These are phyloP conservation scores for Bruchidius siliquastri DNA, from an alignment of 2,888 invertebrate species.

Conservation along the genomic window DNA sequence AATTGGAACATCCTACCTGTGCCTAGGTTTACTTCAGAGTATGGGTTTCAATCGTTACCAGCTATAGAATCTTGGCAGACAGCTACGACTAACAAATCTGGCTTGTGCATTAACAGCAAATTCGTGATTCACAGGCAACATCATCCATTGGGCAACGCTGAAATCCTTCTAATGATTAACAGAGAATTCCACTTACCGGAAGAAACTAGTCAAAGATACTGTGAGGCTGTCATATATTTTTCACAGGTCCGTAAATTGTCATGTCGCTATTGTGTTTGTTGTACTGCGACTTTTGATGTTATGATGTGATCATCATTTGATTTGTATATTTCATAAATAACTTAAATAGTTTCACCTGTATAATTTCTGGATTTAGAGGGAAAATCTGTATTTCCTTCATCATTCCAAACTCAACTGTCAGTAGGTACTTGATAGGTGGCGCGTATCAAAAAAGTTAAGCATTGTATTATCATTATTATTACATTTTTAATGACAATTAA, in stretches of 20 bases:
- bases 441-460: too few relatives aligned
- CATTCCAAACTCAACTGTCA: too few relatives aligned
- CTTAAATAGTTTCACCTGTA: too few relatives aligned
- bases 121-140: constrained; percentile 83
- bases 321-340: too few relatives aligned
- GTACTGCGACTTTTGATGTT: too few relatives aligned
- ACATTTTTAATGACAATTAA: too few relatives aligned
- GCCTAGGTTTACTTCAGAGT: constrained; percentile 91
- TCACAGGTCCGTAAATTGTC: constrained; percentile 64
- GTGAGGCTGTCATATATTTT: constrained; percentile 70
- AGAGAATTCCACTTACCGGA: constrained; percentile 58
- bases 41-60: constrained; percentile 90
- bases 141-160: constrained; percentile 66
- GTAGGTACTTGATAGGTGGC: too few relatives aligned
- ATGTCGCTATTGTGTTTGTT: too few relatives aligned
- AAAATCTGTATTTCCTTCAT: too few relatives aligned
- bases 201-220: constrained; percentile 52
- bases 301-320: too few relatives aligned
- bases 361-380: too few relatives aligned
- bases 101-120: constrained; percentile 53
- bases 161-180: constrained; percentile 58
- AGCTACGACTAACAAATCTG: constrained; percentile 51
- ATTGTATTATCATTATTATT: too few relatives aligned
- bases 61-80: constrained; percentile 62
- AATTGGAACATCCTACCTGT: constrained; percentile 68